Conservation (phyloP, 2,113 vertebrate genomes). For the Hemicordylus capensis region DNA sequence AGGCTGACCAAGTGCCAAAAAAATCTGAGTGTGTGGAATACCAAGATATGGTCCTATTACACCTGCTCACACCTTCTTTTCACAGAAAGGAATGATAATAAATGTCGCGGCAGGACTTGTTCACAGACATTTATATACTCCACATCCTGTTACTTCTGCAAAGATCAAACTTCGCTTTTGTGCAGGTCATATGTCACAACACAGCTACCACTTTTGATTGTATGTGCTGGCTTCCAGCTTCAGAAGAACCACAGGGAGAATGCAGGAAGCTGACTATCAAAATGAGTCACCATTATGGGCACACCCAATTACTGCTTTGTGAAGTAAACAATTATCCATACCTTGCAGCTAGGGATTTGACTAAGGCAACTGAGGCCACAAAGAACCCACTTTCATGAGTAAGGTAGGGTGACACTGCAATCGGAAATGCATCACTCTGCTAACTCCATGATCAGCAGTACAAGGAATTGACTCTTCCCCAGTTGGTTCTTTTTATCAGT, state of each 20-base stretch:
- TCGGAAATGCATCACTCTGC: background rate
- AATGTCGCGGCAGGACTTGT: conserved; percentile 35
- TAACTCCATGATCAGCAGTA: background rate
- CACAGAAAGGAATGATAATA: background rate
- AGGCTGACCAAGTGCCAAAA: background rate
- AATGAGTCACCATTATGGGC: conserved; percentile 3
- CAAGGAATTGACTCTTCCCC: background rate
- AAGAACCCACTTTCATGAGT: background rate
- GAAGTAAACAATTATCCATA: conserved; percentile 33
- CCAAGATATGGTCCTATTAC: background rate
- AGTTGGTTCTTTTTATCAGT: background rate
- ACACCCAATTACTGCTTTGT: conserved; percentile 34
- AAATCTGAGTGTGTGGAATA: background rate
- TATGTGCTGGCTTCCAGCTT: conserved; percentile 14
- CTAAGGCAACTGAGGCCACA: background rate
- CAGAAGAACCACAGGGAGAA: background rate
- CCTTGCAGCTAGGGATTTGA: conserved; percentile 15
- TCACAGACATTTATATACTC: conserved; percentile 34
- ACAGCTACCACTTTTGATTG: background rate
- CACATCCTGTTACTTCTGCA: conserved; percentile 52
- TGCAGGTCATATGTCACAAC: conserved; percentile 35
- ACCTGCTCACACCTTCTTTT: background rate
- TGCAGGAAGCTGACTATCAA: conserved; percentile 48
- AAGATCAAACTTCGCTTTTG: conserved; percentile 51
- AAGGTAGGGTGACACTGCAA: background rate